Percentiles rank a stretch among this genome's conserved stretches.
phyloP scores from a whole-genome alignment of 2,113 vertebrate species.

The Chionis minor region DNA sequence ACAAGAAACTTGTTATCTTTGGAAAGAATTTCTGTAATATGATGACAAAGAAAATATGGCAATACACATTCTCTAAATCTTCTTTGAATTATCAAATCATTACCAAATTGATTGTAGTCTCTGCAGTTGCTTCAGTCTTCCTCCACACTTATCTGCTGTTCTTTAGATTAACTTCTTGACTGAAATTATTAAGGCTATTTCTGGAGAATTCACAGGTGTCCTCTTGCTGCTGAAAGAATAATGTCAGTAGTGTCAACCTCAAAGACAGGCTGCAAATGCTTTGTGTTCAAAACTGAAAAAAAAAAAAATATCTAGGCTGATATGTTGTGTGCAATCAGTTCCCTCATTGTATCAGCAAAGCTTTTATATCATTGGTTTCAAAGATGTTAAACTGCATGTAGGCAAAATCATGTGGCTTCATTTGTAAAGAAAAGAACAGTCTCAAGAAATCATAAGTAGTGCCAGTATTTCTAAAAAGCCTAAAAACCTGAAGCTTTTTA shows the following conservation, averaged over 20 bases:
- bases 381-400: neutral
- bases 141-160: neutral
- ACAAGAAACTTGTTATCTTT: neutral
- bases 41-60: neutral
- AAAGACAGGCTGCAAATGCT: neutral
- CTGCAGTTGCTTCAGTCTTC: neutral
- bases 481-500: neutral
- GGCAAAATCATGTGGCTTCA: neutral
- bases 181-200: neutral
- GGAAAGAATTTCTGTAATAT: neutral
- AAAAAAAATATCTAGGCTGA: neutral
- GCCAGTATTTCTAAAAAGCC: neutral
- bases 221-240: neutral
- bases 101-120: neutral
- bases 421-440: neutral
- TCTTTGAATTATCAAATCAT: neutral
- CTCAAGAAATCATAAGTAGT: neutral
- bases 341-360: neutral
- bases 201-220: neutral
- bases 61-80: neutral
- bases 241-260: neutral
- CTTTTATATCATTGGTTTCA: neutral
- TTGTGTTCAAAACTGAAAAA: neutral
- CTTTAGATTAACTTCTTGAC: neutral
- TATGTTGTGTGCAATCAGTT: neutral